A percentile compares a stretch with the other conserved stretches of the same genome.
phyloP scores from a whole-genome alignment of 2,113 vertebrate species.

The Hyaena hyaena region DNA sequence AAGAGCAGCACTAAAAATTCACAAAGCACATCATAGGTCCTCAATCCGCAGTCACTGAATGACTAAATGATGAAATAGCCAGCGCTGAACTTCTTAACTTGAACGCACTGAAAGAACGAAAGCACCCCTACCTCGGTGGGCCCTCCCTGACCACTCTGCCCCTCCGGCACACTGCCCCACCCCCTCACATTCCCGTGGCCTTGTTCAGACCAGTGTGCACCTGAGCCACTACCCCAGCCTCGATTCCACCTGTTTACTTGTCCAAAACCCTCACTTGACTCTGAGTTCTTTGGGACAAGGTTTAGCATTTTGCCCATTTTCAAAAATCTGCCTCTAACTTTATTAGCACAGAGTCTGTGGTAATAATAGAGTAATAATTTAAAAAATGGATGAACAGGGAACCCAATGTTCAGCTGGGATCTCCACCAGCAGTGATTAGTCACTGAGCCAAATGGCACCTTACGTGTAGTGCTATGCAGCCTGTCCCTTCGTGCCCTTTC shows the following conservation, averaged over 20 bases:
- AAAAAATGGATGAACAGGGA: too few species aligned
- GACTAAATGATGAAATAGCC: background rate
- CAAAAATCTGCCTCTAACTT: background rate
- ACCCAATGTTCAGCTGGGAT: background rate
- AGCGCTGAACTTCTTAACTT: background rate
- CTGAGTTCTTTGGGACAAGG: background rate
- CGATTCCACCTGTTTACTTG: background rate
- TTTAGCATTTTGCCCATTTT: background rate
- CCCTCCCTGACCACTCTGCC: background rate
- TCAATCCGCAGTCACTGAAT: background rate
- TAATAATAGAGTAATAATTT: too few species aligned
- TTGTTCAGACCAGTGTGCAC: background rate
- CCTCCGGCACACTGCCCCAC: too few species aligned
- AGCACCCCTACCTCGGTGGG: background rate
- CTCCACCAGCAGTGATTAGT: background rate
- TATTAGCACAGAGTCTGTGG: background rate
- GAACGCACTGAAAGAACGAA: background rate
- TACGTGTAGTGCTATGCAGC: fast-evolving
- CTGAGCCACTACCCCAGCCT: background rate
- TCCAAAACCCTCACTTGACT: background rate
- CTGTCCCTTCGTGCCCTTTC: background rate
- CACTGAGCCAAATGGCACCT: background rate
- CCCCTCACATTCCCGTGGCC: background rate
- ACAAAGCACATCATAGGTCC: background rate
- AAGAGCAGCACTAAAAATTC: background rate